phyloP scores from a whole-genome alignment of 2,113 vertebrate genomes.

The Silurus glanis region DNA sequence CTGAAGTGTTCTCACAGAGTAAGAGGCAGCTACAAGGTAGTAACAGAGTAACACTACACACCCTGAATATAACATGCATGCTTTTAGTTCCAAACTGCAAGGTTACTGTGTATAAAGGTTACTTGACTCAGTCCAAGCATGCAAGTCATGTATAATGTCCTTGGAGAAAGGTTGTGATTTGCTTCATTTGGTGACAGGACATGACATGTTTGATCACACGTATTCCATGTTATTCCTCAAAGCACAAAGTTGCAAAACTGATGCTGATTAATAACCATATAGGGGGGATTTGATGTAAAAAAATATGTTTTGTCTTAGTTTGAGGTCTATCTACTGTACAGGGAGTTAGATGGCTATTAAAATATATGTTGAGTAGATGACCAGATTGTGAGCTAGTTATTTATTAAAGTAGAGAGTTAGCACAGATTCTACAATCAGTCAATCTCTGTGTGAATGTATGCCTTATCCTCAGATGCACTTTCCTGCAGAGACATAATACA shows the following conservation, averaged over 20 bases:
- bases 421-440: neutral
- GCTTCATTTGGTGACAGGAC: neutral
- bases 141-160: neutral
- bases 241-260: neutral
- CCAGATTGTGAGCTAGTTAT: neutral
- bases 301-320: neutral
- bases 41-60: neutral
- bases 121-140: neutral
- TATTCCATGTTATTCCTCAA: neutral
- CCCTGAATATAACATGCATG: neutral
- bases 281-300: neutral
- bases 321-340: neutral
- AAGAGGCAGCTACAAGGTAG: neutral
- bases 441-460: too few species aligned
- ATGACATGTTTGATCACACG: neutral
- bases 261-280: neutral
- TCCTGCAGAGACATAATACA: neutral
- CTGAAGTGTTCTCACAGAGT: neutral
- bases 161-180: neutral
- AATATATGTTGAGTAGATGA: neutral
- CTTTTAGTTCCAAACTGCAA: constrained; percentile 19
- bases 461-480: neutral
- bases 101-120: constrained; percentile 44
- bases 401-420: neutral
- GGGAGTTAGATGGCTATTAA: neutral